Base-by-base conservation (phyloP, 1,140 invertebrate genomes). In the Aphaenogaster floridana region DNA sequence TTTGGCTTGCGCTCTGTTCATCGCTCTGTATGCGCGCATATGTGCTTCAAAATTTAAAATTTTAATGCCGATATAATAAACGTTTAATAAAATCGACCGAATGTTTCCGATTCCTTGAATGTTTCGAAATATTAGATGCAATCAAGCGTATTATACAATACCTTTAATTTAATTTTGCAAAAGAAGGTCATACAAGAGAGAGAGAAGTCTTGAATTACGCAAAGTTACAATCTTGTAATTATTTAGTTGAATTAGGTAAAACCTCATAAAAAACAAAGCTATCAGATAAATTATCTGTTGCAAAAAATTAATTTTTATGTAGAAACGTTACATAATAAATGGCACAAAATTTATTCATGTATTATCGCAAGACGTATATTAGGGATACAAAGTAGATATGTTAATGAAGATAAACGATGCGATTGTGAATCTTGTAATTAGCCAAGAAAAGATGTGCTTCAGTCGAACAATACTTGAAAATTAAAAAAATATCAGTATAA, bases 51-150 rank as follows among this genome's bases (percentile, higher is more conserved):
- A 91, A 87, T 90, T 84, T 89, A 28, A 86, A 91, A 90, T 88
- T 92, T 91, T 86, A 92, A 87, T 61, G 80, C 54, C 89, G 76
- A 92, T 91, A 87, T 92, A 93, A 91, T 89, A 87, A 91, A 90
- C 63, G 72, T 91, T 92, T 88, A 91, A 92, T 91, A 91, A 92
- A 90, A 90, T 84, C 88, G 80, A 90, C 5, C 42, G 52, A 87
- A 48, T 48, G n/a, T 57, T 84, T 76, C 50, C 13, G 9, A 59
- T 61, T 59, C 39, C 54, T 84, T 13, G 5, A 52, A 36, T 39
- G 11, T 59, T 7, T 36, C 21, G 17, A 64, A 15, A 50, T 61
- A 59, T 48, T 39, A 61, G 6, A 15, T 15, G 3, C 54, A 28
- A 13, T 68, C 17, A 21, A 50, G 17, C 28, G 28, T 28, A 28